Base-by-base conservation (phyloP, 2,797 vertebrate species). In the Anisognathus igniventris region DNA sequence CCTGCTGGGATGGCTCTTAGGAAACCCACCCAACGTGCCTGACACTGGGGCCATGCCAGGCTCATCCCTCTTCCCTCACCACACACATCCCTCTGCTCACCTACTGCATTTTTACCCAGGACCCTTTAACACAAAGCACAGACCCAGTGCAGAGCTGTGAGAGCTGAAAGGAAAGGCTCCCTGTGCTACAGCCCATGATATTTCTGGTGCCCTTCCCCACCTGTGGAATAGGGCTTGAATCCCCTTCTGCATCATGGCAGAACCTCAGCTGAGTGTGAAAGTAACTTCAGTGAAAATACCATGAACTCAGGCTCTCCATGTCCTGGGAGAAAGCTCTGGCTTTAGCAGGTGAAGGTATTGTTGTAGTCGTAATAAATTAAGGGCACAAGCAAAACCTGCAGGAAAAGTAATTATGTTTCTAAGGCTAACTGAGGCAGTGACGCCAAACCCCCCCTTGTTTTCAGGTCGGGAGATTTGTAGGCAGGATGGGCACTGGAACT, bases 361-460 rank as follows among this genome's bases (percentile, higher is more conserved):
- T 18, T 58, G 33, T 28, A 61, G 47, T n/a, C 51, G 16, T 8
- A 10, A 48, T 16, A 83, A 74, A 33, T 30, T 39, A 53, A 27
- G 16, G 54, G 12, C 30, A 61, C 8, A 30, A 65, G 44, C 20
- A 61, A 42, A 44, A 31, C 27, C 10, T 72, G 23, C 72, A 68
- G 51, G 48, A 62, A 30, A 54, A 75, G 37, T 61, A 61, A 21
- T 44, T 50, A 14, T 12, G 10, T 76, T 58, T 47, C 17, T 31
- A 44, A 58, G 39, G 28, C 10, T 73, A 53, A 24, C 10, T 33
- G 44, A 51, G 30, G 10, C 21, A 61, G 15, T 24, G 35, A 92
- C 42, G 70, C 4, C 18, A 57, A 51, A 23, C 8, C 3, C 0
- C 0, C 3, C 6, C 14, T n/a, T 7, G 24, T 44, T 48, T 15